These are phyloP conservation scores for Sardina pilchardus DNA, from an alignment of 2,113 vertebrate genomes.

Conservation along the genomic window DNA sequence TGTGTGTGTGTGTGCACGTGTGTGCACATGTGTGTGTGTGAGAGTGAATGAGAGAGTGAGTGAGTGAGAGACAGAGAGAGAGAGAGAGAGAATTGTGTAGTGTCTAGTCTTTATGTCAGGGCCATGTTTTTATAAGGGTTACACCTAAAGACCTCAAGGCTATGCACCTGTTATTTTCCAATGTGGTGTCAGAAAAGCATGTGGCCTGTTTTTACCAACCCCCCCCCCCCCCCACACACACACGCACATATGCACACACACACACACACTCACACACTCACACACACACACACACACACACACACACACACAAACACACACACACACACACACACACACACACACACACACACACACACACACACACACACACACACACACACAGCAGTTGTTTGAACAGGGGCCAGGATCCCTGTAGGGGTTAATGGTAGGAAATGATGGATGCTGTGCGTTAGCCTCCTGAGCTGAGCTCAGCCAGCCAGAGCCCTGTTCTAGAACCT, in stretches of 20 bases:
- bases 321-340: background rate
- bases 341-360: too few relatives aligned
- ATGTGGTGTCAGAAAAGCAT: conserved; percentile 34
- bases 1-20: background rate
- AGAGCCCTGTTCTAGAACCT: background rate
- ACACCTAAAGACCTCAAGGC: conserved; percentile 40
- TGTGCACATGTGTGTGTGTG: background rate
- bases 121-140: conserved; percentile 14
- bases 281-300: background rate
- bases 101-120: background rate
- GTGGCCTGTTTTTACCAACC: background rate
- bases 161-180: conserved; percentile 49
- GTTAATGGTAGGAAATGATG: background rate
- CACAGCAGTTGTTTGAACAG: background rate
- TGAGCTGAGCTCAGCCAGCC: background rate
- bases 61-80: background rate
- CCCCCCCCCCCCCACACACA: conserved; percentile 12
- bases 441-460: background rate
- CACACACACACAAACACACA: background rate
- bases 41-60: background rate
- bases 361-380: background rate
- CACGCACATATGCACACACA: background rate
- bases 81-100: background rate
- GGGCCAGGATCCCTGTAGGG: background rate
- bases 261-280: conserved; percentile 4